Conservation (phyloP, 2,797 vertebrate species). For the Calcarius lapponicus region DNA sequence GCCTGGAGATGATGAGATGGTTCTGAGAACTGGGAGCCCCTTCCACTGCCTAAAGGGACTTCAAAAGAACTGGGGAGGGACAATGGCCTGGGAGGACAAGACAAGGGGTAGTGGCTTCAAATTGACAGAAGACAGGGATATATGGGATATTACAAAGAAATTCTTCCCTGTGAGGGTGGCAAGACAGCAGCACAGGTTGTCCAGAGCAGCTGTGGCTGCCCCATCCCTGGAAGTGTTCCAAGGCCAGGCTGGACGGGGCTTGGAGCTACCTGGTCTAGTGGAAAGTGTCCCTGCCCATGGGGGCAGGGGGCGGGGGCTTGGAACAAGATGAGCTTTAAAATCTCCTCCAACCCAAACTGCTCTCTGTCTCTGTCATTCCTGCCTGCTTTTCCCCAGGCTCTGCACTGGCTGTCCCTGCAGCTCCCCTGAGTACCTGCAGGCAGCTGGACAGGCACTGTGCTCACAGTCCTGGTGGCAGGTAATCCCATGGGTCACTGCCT, state of each 20-base stretch:
- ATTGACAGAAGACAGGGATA: not conserved
- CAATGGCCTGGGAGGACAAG: not conserved
- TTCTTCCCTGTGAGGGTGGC: not conserved
- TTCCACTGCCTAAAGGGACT: not conserved
- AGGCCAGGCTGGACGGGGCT: not conserved
- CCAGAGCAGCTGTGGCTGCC: not conserved
- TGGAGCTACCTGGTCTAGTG: not conserved
- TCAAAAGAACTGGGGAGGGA: not conserved
- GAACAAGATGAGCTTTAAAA: not conserved
- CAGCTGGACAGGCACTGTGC: not conserved
- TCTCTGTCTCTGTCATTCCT: not conserved
- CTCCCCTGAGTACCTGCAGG: rapidly evolving
- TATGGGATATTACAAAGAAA: not conserved
- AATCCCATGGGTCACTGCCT: rapidly evolving
- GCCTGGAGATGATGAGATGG: rapidly evolving
- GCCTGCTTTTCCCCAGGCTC: conserved; percentile 12
- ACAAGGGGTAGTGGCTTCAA: not conserved
- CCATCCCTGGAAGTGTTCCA: not conserved
- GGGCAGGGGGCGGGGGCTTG: not conserved
- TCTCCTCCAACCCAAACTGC: not conserved
- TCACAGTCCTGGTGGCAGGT: not conserved
- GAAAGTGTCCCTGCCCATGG: not conserved
- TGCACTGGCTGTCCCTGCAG: not conserved
- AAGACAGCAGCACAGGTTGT: not conserved
- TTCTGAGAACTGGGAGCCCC: not conserved